Base-by-base conservation (phyloP, 2,888 invertebrate species). In the Spodoptera exigua region DNA sequence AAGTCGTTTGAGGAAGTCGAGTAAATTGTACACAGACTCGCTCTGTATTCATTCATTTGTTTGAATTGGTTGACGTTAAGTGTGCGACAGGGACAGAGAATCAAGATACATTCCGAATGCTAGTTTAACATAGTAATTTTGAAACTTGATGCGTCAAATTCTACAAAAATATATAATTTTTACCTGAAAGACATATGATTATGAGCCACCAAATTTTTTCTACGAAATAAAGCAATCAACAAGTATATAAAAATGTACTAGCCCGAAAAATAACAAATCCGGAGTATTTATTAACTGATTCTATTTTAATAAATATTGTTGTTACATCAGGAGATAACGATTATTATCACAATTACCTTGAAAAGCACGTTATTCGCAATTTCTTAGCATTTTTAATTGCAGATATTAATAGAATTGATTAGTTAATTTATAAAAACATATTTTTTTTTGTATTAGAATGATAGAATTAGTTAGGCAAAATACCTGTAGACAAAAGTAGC, bases 51-150 rank as follows among this genome's bases (percentile, higher is more conserved):
- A 75, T 68, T 76, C 64, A 75, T 73, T 73, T 76, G 76, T 75
- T 78, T 76, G 70, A 76, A 78, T 76, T 67, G 61, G 62, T 74
- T 76, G 75, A 75, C 76, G 78, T 76, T 73, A 70, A 18, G 68
- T 70, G 78, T 78, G 78, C 58, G 76, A 77, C 60, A 76, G 57
- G 63, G 78, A 78, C n/a, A 57, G 46, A 52, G 39, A 18, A 49
- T 47, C 16, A 18, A 49, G 32, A 32, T 39, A 16, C 74, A 56
- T 69, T 78, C 72, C 46, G 57, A 78, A 36, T 58, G 61, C 47
- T 54, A 44, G 46, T 71, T 17, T 45, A 51, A 37, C 13, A 14
- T 27, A 27, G 7, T 27, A 27, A 27, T 27, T 4, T 27, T 27
- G 27, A 27, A 27, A 27, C 27, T 27, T 27, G 27, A 5, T 27